Base-by-base conservation (phyloP, 1,140 invertebrate genomes). In the Drosophila ercepeae region DNA sequence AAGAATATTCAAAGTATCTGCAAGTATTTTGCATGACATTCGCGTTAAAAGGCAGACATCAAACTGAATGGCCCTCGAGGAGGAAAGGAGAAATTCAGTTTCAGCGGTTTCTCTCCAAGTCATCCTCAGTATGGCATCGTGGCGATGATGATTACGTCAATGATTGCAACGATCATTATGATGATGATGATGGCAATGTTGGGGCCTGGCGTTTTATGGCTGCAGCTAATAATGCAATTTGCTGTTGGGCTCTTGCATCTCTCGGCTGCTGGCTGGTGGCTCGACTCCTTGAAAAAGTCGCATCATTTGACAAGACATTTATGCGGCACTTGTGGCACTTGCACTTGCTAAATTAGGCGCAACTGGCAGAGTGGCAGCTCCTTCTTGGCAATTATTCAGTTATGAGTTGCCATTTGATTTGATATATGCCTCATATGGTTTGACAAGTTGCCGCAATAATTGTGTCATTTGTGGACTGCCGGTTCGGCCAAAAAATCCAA, bases 221-320 rank as follows among this genome's bases (percentile, higher is more conserved):
- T 79, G 65, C 81, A 74, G 79, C 79, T 84, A 84, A 84, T 84
- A 84, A 84, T 84, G 79, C 79, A 84, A 84, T 84, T 84, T 84
- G 79, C 79, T 86, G 76, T 68, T 64, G 76, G 60, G 42, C 39
- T 25, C 55, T 57, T 39, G 23, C 23, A 21, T 49, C 23, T 18
- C 45, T 25, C 14, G 51, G 48, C 54, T 32, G 49, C 29, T 23
- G 36, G 51, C 51, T 53, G 39, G 25, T 7, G 36, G 36, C 36
- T 39, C 13, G 34, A 48, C 60, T 53, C 46, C 68, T 63, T 42
- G 58, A 79, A 79, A 74, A 72, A 86, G 72, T 88, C 82, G 81
- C 73, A 86, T 81, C 81, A 88, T 88, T 86, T 86, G 76, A 81
- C 77, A 81, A 88, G 82, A 86, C 81, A 88, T 86, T 86, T 86